A percentile compares a stretch with the other conserved stretches of the same genome.
Evolutionary conservation across 1,140 invertebrate genomes (phyloP).

Genomic region (Nixonia krombeini): DNA sequence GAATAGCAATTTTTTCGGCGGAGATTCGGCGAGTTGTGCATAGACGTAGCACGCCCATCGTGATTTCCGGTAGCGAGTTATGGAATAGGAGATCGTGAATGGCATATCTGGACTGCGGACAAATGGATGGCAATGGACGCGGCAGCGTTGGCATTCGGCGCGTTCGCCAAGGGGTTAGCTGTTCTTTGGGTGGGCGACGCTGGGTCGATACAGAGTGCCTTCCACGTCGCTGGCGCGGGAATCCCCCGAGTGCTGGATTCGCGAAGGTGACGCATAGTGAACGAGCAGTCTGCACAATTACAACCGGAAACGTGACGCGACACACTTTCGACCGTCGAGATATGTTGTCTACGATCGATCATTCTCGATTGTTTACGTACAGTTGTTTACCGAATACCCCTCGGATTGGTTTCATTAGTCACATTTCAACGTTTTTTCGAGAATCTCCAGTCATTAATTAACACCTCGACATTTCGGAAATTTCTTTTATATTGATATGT

Average conservation of each 20-base stretch:
- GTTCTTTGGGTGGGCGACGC: constrained; percentile 53
- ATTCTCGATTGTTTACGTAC: too few species aligned
- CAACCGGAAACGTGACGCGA: constrained; percentile 8
- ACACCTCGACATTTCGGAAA: too few species aligned
- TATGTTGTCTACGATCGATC: too few species aligned
- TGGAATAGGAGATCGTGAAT: too few species aligned
- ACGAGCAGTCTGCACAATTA: constrained; percentile 33
- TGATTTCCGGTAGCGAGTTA: too few species aligned
- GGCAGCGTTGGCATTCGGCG: constrained; percentile 18
- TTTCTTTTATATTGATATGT: too few species aligned
- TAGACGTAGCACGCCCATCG: too few species aligned
- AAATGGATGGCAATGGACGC: constrained; percentile 28
- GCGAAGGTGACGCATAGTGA: constrained; percentile 18
- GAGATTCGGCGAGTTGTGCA: too few species aligned
- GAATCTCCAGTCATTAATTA: too few species aligned
- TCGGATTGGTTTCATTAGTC: neutral
- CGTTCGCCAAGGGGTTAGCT: constrained; percentile 48
- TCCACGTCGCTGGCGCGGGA: constrained; percentile 44
- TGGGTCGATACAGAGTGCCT: constrained; percentile 63
- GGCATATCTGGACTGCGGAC: constrained; percentile 14
- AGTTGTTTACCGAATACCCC: too few species aligned
- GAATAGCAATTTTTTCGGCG: too few species aligned
- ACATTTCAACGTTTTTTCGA: too few species aligned
- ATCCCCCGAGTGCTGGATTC: constrained; percentile 17
- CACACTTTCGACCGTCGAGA: constrained; percentile 3